These are phyloP conservation scores for Synaphobranchus kaupii DNA, from an alignment of 2,797 vertebrate genomes.

Conservation along the genomic window DNA sequence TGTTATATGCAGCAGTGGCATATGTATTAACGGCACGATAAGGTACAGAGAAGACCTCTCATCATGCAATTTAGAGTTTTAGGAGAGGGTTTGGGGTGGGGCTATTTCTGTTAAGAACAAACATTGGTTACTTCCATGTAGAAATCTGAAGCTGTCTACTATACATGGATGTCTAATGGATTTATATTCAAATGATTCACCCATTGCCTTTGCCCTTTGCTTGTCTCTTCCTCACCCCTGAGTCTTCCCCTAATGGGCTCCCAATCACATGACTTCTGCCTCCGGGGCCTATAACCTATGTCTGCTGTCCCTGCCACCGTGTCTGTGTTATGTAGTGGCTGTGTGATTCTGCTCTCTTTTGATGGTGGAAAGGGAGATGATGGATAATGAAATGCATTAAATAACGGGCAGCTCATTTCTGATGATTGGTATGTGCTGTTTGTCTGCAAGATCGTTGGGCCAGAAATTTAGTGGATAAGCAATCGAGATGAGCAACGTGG, in stretches of 20 bases:
- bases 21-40: background rate
- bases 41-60: background rate
- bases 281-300: background rate
- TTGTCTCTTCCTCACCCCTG: background rate
- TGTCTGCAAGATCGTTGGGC: background rate
- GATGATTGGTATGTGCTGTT: background rate
- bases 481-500: background rate
- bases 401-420: background rate
- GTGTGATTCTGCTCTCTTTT: background rate
- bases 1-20: too few relatives aligned
- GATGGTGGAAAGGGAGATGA: background rate
- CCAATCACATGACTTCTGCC: background rate
- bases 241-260: background rate
- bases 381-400: background rate
- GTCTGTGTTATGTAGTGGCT: background rate
- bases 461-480: slow-evolving; percentile 1
- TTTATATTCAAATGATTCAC: background rate
- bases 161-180: background rate
- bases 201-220: background rate
- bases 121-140: background rate
- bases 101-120: background rate
- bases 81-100: background rate
- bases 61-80: background rate
- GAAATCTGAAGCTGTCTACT: background rate
- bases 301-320: background rate